Evolutionary conservation across 92 coral and sea anemone species (phyloP), one percentile per base, ranked within the genome.

Genomic region (Porites divaricata): DNA sequence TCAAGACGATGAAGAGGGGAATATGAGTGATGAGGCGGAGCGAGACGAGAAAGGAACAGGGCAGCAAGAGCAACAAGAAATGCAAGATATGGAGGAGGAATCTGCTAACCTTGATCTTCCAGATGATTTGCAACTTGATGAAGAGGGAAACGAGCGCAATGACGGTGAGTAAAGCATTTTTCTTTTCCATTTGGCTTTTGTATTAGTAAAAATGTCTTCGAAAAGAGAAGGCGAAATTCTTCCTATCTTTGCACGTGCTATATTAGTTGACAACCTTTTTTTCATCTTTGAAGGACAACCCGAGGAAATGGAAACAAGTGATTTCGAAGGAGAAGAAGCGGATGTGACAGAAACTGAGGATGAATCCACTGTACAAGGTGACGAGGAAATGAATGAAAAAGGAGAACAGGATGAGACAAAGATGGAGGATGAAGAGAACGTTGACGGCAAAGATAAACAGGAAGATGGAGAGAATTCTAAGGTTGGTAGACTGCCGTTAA

Each of bases 111-210:
- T 96, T 81, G 93, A 96, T 63, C 87, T 96, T 3, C 91, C 98
- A 15, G 98, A 96, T 8, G 95, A 94, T 48, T 83, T 96, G 35
- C 93, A 92, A 51, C 86, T 96, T 71, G 98, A 96, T 61, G 93
- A 87, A 17, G 93, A 80, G 53, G 83, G 76, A 12, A 84, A 71
- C 72, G 90, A 86, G 52, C 74, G 41, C 20, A 19, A 2, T 54
- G 85, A 86, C 73, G 92, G 95, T 91, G 26, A 9, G 83, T 11
- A 10, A 15, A 10, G 21, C 11, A 48, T 35, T 35, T 4, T 35
- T 35, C 6, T 4, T 35, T 4, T 35, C 5, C 6, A 35, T 35
- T 35, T 4, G 45, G 45, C 6, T 3, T 35, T 4, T 35, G 5
- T 35, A 3, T 35, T 4, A 35, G 6, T 35, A 35, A 35, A 26